Evolutionary conservation across 2,113 vertebrate species (phyloP), one percentile per base, ranked within the genome.

Genomic region (Blennius ocellaris): DNA sequence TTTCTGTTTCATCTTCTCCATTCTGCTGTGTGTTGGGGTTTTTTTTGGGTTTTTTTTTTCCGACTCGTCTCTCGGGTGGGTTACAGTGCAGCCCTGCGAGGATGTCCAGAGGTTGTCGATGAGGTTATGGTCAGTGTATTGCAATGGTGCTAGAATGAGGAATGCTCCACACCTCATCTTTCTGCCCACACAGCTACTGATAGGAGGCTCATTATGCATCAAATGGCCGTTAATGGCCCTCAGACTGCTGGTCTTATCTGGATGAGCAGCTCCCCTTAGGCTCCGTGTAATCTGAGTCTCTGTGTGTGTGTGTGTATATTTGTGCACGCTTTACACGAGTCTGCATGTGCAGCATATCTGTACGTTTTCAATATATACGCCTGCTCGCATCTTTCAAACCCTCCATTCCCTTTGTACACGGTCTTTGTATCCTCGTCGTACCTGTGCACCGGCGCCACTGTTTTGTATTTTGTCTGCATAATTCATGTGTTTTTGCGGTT

Each of bases 201-300:
- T 92, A 90, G 90, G 90, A 86, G 83, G 74, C 78, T 89, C 84
- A 88, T 90, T 89, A 84, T 76, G 82, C 86, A 82, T 90, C 89
- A 88, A 92, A 90, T 92, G 90, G 79, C 79, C 41, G 78, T 91
- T 91, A 94, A 90, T 92, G 90, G 83, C 82, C 90, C 86, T 90
- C 76, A 85, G 80, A 76, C 82, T 73, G 87, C 70, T 71, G 57
- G 74, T 85, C 82, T 86, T 89, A 93, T 93, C 90, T 85, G 82
- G 80, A 62, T 76, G 81, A 91, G 80, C 81, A 65, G 81, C 82
- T 78, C 51, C 70, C 83, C 73, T 78, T 70, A 54, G 84, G 86
- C 61, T 55, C 63, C 21, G 37, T 63, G 80, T 73, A 87, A 88
- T 84, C 56, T 55, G 70, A n/a, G 12, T 5, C 7, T 43, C 7